These are phyloP conservation scores for Mugil cephalus DNA, from an alignment of 2,113 vertebrate species.

Conservation along the genomic window DNA sequence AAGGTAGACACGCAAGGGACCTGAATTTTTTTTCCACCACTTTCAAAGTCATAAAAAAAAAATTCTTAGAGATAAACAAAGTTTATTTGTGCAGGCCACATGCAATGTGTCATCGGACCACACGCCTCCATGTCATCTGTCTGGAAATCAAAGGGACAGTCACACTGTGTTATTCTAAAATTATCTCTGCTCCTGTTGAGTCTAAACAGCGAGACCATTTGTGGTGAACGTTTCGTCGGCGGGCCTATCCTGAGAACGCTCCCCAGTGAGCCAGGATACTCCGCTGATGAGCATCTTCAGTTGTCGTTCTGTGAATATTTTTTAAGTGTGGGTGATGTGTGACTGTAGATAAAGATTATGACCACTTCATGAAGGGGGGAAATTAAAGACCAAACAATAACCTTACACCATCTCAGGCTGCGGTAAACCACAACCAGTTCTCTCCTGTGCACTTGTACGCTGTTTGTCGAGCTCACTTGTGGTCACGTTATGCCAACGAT, in stretches of 20 bases:
- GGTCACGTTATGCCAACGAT: no score
- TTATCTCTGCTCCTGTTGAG: slow-evolving; percentile 39
- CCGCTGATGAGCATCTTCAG: slow-evolving; percentile 75
- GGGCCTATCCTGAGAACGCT: slow-evolving; percentile 61
- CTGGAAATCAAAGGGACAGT: slow-evolving; percentile 20
- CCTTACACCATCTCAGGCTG: no score
- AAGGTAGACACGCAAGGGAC: not conserved
- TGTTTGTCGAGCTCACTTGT: no score
- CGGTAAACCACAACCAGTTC: no score
- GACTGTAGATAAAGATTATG: not conserved
- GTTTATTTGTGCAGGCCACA: not conserved
- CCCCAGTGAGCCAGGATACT: slow-evolving; percentile 75
- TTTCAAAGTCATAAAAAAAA: not conserved
- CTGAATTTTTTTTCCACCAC: not conserved
- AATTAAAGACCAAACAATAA: no score
- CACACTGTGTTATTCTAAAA: slow-evolving; percentile 49
- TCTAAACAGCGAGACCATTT: slow-evolving; percentile 79
- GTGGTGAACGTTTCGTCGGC: slow-evolving; percentile 77
- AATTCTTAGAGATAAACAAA: not conserved
- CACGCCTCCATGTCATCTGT: not conserved
- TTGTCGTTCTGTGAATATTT: no score
- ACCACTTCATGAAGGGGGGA: no score
- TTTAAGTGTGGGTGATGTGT: no score
- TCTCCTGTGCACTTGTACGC: no score
- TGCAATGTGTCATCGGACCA: not conserved